Base-by-base conservation (phyloP, 2,113 vertebrate species). In the Mastomys natalensis region DNA sequence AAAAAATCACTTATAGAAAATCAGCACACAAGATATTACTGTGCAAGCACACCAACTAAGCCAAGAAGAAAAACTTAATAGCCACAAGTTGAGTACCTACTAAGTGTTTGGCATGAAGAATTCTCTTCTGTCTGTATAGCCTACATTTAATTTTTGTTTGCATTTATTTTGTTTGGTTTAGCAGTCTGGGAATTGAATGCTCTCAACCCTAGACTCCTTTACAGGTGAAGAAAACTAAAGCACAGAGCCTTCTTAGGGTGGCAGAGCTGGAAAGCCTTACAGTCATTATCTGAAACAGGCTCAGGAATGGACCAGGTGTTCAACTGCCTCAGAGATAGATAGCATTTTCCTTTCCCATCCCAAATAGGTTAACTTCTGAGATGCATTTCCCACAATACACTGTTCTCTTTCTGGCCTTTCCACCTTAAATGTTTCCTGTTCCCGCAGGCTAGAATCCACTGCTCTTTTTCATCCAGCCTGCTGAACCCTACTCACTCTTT, bases 341-440 rank as follows among this genome's bases (percentile, higher is more conserved):
- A 48, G 84, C 43, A 48, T 19, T 86, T 11, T 48, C 48, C 77
- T 86, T 45, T 66, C 43, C 43, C 4, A 3, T 45, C 60, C n/a
- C 26, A 45, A 13, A 12, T n/a, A 37, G 43, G 29, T 29, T 74
- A 88, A 74, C 58, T 89, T 96, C 43, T 92, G 81, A 60, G 21
- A 86, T 94, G 55, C 24, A 95, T 70, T 94, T 96, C 73, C 77
- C 92, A 95, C 40, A 95, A 93, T 62, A 93, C 31, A 93, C 51
- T 84, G 94, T n/a, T 91, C 53, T 97, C 82, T 95, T 94, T 89
- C 4, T 87, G 87, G 72, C 9, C 84, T 84, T 94, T 93, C 73
- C 48, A 3, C 62, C 84, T 97, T 96, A 93, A 96, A 85, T 53
- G 96, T 19, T 87, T 87, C 90, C n/a, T 66, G 74, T 74, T 96